These are phyloP conservation scores for Lithodes maja DNA, from an alignment of 2,888 invertebrate species.

Conservation along the genomic window DNA sequence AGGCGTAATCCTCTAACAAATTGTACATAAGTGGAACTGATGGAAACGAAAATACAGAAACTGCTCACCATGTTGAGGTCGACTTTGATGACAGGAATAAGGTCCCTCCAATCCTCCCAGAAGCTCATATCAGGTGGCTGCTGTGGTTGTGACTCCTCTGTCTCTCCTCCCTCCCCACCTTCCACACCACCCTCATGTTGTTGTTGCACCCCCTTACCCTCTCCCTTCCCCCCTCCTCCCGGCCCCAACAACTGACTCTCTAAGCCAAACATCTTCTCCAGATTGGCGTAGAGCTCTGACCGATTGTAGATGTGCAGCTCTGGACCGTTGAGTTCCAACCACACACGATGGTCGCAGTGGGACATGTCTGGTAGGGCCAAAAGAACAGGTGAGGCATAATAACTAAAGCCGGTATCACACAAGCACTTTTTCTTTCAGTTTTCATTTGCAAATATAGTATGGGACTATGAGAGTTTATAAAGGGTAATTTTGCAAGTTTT, in stretches of 20 bases:
- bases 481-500: too few relatives aligned
- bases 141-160: constrained; percentile 73
- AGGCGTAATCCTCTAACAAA: neutral
- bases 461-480: too few relatives aligned
- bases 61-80: constrained; percentile 87
- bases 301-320: constrained; percentile 97
- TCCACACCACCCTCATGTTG: constrained; percentile 37
- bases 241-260: constrained; percentile 78
- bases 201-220: constrained; percentile 72
- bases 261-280: constrained; percentile 91
- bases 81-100: constrained; percentile 96
- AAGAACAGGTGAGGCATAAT: too few relatives aligned
- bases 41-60: too few relatives aligned
- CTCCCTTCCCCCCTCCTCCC: constrained; percentile 74
- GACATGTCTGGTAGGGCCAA: constrained; percentile 84
- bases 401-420: too few relatives aligned
- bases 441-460: too few relatives aligned
- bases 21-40: too few relatives aligned
- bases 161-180: constrained; percentile 73
- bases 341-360: constrained; percentile 93
- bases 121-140: constrained; percentile 61
- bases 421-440: too few relatives aligned
- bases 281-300: constrained; percentile 87
- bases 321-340: constrained; percentile 93
- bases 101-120: constrained; percentile 90